phyloP scores from a whole-genome alignment of 2,888 invertebrate genomes.

The Allygus modestus region DNA sequence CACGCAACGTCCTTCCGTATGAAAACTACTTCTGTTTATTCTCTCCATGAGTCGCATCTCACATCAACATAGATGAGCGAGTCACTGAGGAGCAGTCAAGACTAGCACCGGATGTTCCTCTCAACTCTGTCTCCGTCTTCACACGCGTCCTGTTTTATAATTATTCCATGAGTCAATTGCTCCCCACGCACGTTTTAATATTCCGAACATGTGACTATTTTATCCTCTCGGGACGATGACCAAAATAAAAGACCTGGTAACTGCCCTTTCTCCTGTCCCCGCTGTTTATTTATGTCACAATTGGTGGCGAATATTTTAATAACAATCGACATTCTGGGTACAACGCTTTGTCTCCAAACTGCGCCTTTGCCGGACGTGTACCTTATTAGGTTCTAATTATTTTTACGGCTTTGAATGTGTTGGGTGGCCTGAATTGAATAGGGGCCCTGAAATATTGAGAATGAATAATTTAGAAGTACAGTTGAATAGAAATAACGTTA shows the following conservation, averaged over 20 bases:
- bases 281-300: conserved; percentile 43
- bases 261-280: conserved; percentile 53
- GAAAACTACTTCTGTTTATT: too few relatives aligned
- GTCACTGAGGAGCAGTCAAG: background rate
- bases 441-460: background rate
- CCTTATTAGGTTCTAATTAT: background rate
- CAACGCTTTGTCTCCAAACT: conserved; percentile 1
- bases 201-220: conserved; percentile 40
- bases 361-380: background rate
- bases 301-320: conserved; percentile 55
- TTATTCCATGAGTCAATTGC: conserved; percentile 57
- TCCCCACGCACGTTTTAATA: conserved; percentile 54
- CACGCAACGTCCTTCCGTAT: too few relatives aligned
- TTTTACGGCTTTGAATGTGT: background rate
- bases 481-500: too few relatives aligned
- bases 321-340: conserved; percentile 18
- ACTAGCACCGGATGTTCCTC: conserved; percentile 15
- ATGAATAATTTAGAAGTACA: background rate
- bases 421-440: conserved; percentile 35
- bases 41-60: background rate
- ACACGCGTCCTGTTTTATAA: conserved; percentile 53
- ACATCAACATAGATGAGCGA: too few relatives aligned
- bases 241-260: conserved; percentile 40
- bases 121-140: conserved; percentile 4
- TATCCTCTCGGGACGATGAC: conserved; percentile 46